These are phyloP conservation scores for Notamacropus eugenii DNA, from an alignment of 2,797 vertebrate species.

Conservation along the genomic window DNA sequence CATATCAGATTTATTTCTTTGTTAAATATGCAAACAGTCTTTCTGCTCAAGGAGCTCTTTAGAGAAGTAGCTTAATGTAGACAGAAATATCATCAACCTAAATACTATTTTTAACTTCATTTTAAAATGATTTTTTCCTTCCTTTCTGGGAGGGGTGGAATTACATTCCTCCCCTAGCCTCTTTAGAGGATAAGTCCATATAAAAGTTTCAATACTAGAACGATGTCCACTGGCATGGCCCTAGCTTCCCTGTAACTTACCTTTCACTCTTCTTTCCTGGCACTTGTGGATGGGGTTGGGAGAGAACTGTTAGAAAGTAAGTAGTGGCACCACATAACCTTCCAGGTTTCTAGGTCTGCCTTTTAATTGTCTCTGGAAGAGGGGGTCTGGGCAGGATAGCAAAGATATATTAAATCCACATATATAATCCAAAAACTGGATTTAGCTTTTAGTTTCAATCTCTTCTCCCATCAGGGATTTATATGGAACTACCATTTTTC, in stretches of 20 bases:
- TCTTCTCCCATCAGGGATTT: background rate
- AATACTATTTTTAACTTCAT: background rate
- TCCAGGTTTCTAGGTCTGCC: background rate
- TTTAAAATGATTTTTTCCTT: background rate
- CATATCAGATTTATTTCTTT: background rate
- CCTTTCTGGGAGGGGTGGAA: background rate
- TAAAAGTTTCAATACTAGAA: background rate
- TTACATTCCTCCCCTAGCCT: background rate
- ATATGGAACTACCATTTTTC: background rate
- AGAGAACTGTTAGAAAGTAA: background rate
- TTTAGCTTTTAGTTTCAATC: too few relatives aligned
- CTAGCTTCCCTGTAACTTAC: too few relatives aligned
- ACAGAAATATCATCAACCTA: background rate
- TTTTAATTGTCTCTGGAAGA: background rate
- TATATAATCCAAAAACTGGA: background rate
- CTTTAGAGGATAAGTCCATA: background rate
- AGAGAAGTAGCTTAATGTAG: background rate
- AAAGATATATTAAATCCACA: background rate
- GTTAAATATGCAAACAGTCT: background rate
- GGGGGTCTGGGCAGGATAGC: background rate
- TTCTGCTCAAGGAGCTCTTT: background rate
- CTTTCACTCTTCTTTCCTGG: background rate
- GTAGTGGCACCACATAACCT: background rate
- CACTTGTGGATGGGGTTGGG: fast-evolving
- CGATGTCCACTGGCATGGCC: background rate